A percentile compares a stretch with the other conserved stretches of the same genome.
phyloP scores from a whole-genome alignment of 1,140 invertebrate species.

The Halotydeus destructor region DNA sequence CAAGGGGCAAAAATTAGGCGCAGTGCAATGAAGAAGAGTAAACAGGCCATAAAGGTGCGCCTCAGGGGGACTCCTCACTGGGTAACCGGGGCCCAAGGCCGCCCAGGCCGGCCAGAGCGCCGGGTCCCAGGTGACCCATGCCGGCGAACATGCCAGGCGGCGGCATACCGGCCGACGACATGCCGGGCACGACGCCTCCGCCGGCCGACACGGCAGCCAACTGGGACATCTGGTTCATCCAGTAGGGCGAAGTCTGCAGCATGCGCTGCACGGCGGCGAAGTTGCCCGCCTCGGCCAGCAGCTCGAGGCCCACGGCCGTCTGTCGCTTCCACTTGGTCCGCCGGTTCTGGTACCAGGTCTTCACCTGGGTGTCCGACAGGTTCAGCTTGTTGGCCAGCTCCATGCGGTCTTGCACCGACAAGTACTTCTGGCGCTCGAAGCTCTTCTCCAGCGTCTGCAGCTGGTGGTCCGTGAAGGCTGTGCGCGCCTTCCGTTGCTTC shows the following conservation, averaged over 20 bases:
- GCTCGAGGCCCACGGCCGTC: conserved; percentile 83
- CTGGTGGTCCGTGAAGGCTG: conserved; percentile 95
- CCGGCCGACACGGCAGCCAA: conserved; percentile 26
- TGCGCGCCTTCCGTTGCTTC: conserved; percentile 89
- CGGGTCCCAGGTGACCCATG: too few species aligned
- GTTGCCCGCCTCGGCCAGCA: conserved; percentile 86
- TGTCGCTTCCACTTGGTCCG: conserved; percentile 99
- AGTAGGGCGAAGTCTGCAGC: conserved; percentile 49
- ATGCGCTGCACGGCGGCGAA: conserved; percentile 85
- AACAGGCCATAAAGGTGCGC: conserved; percentile 13
- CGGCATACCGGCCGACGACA: conserved; percentile 18
- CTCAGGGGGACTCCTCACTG: too few species aligned
- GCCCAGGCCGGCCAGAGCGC: too few species aligned
- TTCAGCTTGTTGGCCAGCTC: conserved; percentile 87
- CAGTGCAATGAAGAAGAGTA: conserved; percentile 33
- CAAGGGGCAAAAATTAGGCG: too few species aligned
- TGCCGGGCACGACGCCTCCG: conserved; percentile 25
- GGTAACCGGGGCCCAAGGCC: too few species aligned
- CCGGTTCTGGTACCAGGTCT: conserved; percentile 98
- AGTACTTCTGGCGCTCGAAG: conserved; percentile 93
- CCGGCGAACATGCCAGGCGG: conserved; percentile 16
- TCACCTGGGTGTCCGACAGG: conserved; percentile 93
- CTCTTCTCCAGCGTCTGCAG: conserved; percentile 84
- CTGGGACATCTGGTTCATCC: conserved; percentile 31
- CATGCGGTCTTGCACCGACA: conserved; percentile 95